Evolutionary conservation across 92 coral and sea anemone genomes (phyloP).

Genomic region (Palythoa grandiflora): DNA sequence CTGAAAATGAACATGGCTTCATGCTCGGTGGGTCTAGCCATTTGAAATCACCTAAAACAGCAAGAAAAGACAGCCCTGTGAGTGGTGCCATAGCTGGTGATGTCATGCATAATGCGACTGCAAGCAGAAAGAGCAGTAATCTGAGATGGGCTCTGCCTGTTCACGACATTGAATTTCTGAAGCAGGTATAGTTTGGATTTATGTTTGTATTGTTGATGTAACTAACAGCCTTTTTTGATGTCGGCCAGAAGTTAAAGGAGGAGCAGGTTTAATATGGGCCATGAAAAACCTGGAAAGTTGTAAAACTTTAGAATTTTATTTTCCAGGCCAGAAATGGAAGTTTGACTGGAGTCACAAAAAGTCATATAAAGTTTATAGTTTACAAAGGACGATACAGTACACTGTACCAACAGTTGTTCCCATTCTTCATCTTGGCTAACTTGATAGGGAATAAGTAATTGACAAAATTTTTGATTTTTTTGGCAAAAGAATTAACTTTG

Average conservation of each 20-base stretch:
- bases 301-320: too few relatives aligned
- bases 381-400: too few relatives aligned
- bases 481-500: background rate
- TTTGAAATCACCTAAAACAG: background rate
- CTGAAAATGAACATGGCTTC: background rate
- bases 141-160: slow-evolving; percentile 66
- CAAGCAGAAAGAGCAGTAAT: background rate
- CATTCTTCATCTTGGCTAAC: background rate
- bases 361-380: too few relatives aligned
- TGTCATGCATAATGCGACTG: background rate
- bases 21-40: background rate
- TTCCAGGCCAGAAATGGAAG: too few relatives aligned
- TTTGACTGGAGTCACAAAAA: too few relatives aligned
- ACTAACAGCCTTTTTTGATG: too few relatives aligned
- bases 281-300: too few relatives aligned
- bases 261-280: too few relatives aligned
- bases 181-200: slow-evolving; percentile 46
- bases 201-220: too few relatives aligned
- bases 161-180: slow-evolving; percentile 70
- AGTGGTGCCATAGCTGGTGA: slow-evolving; percentile 7
- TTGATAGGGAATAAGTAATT: too few relatives aligned
- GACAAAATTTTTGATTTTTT: background rate
- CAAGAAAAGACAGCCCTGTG: slow-evolving; percentile 8
- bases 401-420: too few relatives aligned
- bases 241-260: too few relatives aligned